A percentile compares a stretch with the other conserved stretches of the same genome.
These are phyloP conservation scores for Clytia hemisphaerica DNA, from an alignment of 30 jellyfish, hydroid and myxozoan species.

Conservation along the genomic window DNA sequence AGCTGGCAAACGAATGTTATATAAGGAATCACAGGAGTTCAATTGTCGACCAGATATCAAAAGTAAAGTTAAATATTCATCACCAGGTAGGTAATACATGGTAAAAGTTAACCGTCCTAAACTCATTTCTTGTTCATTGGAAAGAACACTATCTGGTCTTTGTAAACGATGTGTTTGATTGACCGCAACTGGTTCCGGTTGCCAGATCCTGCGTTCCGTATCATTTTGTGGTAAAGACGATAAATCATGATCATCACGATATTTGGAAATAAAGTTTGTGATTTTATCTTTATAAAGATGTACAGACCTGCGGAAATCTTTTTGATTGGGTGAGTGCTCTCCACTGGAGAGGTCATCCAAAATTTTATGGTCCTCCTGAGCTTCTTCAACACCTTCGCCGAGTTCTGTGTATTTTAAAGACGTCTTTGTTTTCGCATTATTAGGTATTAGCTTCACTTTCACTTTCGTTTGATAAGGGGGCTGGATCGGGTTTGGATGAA, in stretches of 20 bases:
- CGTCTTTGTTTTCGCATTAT: background rate
- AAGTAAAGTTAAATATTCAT: slow-evolving; percentile 47
- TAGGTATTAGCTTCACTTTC: slow-evolving; percentile 13
- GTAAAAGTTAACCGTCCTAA: slow-evolving; percentile 63
- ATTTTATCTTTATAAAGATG: no score
- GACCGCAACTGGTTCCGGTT: no score
- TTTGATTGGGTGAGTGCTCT: no score
- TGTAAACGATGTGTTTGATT: slow-evolving; percentile 33
- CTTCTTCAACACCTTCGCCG: background rate
- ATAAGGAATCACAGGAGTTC: slow-evolving; percentile 20
- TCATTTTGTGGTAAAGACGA: no score
- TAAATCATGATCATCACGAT: no score
- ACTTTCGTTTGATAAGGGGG: slow-evolving; percentile 29
- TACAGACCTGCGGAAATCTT: no score
- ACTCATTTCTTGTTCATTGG: slow-evolving; percentile 34
- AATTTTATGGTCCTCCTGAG: no score
- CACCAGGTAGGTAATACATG: slow-evolving; percentile 31
- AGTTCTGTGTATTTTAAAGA: background rate
- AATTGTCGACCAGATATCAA: slow-evolving; percentile 78
- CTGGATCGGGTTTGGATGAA: slow-evolving; percentile 21
- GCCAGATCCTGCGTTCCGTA: no score
- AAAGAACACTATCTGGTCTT: slow-evolving; percentile 63
- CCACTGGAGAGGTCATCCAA: no score
- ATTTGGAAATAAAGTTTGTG: no score
- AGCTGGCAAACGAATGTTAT: slow-evolving; percentile 44